Percentiles rank a stretch among this genome's conserved stretches.
Conservation (phyloP, 2,797 vertebrate species). For the Molothrus aeneus region DNA sequence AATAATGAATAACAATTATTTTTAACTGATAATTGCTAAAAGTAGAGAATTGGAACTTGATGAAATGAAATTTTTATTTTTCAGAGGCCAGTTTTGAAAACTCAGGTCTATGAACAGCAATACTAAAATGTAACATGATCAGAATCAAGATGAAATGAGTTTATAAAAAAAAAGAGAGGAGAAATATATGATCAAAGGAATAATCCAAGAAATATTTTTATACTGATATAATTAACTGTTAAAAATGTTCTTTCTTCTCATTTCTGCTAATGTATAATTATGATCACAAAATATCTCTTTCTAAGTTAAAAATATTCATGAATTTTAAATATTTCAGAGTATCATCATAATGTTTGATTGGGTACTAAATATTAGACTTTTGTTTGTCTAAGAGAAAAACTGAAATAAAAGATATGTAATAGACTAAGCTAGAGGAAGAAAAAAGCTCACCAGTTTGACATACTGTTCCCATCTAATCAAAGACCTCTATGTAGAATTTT, state of each 20-base stretch:
- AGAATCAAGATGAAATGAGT: not conserved
- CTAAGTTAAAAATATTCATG: not conserved
- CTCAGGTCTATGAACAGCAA: not conserved
- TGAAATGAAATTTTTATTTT: not conserved
- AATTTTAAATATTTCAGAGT: not conserved
- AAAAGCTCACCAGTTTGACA: not conserved
- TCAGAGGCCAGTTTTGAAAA: not conserved
- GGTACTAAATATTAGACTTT: fast-evolving
- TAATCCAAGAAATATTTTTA: not conserved
- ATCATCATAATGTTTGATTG: not conserved
- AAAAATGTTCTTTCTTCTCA: not conserved
- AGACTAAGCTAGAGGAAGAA: not conserved
- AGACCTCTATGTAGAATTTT: not conserved
- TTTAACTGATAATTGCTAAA: not conserved
- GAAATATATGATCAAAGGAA: not conserved
- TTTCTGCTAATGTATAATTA: not conserved
- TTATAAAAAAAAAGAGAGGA: not conserved
- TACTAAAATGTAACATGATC: not conserved
- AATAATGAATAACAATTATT: not conserved
- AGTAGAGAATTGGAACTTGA: not conserved
- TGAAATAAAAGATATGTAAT: not conserved
- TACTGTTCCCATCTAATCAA: not conserved
- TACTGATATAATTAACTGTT: not conserved
- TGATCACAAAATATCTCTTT: not conserved
- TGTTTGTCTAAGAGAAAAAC: not conserved